Evolutionary conservation across 2,888 invertebrate species (phyloP), one percentile per base, ranked within the genome.

Genomic region (Netelia virgata): DNA sequence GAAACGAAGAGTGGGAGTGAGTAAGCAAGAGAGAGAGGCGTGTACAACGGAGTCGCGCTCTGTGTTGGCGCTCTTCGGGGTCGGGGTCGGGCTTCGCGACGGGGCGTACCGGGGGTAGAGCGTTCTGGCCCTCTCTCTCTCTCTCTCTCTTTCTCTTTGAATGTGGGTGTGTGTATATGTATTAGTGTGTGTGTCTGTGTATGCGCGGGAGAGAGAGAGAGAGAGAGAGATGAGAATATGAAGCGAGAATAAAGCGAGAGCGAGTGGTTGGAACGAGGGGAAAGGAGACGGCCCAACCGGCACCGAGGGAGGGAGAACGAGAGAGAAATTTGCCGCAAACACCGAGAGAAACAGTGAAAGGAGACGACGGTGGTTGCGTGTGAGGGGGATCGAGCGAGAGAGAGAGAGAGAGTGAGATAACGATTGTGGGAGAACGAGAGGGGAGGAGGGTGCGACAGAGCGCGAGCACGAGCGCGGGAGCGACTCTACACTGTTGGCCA

Each of bases 181-280:
- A 82, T 83, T 87, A 78, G 86, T 81, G 86, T 83, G 87, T 87
- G 87, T 83, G 88, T 87, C n/a, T n/a, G n/a, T n/a, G 1, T 28
- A 3, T 28, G 86, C 73, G 86, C 64, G 89, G 82, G 86, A 85
- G 85, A 86, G 76, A 20, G 82, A 72, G 82, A 75, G 59, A 75
- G 82, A 69, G 79, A 66, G 84, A 75, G 75, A 79, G 41, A 66
- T 68, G 47, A 28, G 28, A 61, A 41, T 20, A 66, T 57, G 75
- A 66, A 23, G 36, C 50, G 36, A 68, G 57, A 73, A 70, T 83
- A 82, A 81, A 53, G 50, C 20, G 53, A 66, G 69, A 76, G 79
- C 85, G 81, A 76, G 74, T 81, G 83, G 85, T 55, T 76, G 81
- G 75, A 72, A 57, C 53, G 83, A 73, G 80, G 75, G 41, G 68